Evolutionary conservation across 23 tunicate species (phyloP).

Genomic region (Trididemnum miniatum): DNA sequence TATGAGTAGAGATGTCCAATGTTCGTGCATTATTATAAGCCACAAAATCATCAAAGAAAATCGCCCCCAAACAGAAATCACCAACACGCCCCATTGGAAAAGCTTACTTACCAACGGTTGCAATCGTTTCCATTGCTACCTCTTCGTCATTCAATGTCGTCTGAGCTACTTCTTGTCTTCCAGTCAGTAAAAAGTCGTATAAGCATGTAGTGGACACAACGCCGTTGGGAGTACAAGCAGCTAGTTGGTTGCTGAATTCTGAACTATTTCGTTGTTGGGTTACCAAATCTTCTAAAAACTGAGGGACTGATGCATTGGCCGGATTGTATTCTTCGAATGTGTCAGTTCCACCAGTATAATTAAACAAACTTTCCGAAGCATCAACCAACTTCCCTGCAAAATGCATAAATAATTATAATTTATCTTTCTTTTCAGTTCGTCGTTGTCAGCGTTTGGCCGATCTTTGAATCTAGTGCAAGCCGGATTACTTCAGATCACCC

Average conservation of each 20-base stretch:
- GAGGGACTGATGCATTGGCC: conserved; percentile 35
- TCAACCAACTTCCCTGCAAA: neutral
- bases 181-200: conserved; percentile 40
- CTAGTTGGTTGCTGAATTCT: conserved; percentile 5
- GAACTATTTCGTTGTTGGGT: conserved; percentile 14
- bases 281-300: conserved; percentile 53
- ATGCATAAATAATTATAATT: too few species aligned
- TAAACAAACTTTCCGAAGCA: conserved; percentile 46
- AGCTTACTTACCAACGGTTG: neutral
- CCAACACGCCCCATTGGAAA: too few species aligned
- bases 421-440: too few species aligned
- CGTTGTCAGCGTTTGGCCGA: too few species aligned
- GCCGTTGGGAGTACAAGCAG: conserved; percentile 28
- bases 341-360: conserved; percentile 51
- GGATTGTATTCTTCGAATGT: conserved; percentile 47
- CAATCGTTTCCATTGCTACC: neutral
- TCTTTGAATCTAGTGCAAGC: too few species aligned
- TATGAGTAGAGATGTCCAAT: too few species aligned
- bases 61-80: too few species aligned
- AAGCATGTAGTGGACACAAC: conserved; percentile 39
- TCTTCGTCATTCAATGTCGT: conserved; percentile 11
- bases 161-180: conserved; percentile 34
- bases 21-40: too few species aligned
- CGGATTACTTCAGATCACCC: too few species aligned
- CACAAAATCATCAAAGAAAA: too few species aligned